Evolutionary conservation across 2,888 invertebrate species (phyloP), one percentile per base, ranked within the genome.

Genomic region (Merodon equestris): DNA sequence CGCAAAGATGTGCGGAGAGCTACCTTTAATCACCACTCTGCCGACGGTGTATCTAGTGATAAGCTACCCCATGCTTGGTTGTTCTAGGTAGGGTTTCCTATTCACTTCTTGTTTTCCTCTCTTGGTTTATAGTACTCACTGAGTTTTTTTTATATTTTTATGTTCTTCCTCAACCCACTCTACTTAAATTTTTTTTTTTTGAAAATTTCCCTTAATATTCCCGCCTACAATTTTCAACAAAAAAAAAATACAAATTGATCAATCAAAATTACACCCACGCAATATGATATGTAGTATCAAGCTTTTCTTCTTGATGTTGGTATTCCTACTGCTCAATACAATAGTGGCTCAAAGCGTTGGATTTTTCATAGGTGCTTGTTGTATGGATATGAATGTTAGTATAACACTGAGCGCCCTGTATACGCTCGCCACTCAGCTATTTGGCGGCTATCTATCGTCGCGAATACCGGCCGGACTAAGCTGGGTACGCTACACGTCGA

Each of bases 1-100:
- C 86, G 94, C 95, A 74, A 95, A 95, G 89, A 94, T 94, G 93
- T 91, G 93, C 77, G 94, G 94, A 70, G 95, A 95, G 87, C 87
- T 94, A 84, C 95, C 95, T 9, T 87, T 95, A 82, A 93, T 93
- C 47, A 91, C 95, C 83, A 92, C 94, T 42, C 89, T 94, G 84
- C 95, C 95, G 71, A 92, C 94, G 47, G 91, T 94, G 84, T 94
- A 94, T 89, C 93, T 94, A 87, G 89, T 93, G 84, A 93, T 95
- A 83, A 93, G 93, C 82, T 95, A 95, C 89, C 93, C 94, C 83
- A 92, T 95, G 92, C 89, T 94, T 86, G 94, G 92, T 81, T 88
- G 88, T 66, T 85, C 85, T 73, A 87, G 87, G 87, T 86, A 58
- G 81, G 84, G 38, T 27, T 34, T 47, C 15, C 27, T 54, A 27